Conservation (phyloP, 2,113 vertebrate genomes). For the Panthera leo region DNA sequence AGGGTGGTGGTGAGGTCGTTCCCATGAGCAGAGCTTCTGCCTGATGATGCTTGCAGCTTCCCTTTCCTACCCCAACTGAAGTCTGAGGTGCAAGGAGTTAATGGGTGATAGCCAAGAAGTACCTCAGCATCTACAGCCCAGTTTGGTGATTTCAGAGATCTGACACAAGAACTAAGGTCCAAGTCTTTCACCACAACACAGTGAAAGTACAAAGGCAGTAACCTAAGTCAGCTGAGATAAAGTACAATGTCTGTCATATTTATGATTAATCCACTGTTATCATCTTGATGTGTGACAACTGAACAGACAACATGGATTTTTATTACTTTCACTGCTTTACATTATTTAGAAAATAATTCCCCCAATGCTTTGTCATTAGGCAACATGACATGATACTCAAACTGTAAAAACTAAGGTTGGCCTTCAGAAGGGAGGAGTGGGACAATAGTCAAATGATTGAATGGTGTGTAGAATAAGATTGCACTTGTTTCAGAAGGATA, state of each 20-base stretch:
- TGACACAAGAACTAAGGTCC: not conserved
- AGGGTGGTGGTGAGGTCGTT: not conserved
- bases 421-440: not conserved
- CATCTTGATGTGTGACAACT: no score
- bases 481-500: conserved; percentile 13
- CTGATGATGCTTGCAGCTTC: not conserved
- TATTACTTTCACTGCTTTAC: no score
- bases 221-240: no score
- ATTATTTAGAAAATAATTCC: no score
- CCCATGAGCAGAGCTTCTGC: not conserved
- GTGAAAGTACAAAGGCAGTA: no score
- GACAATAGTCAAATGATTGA: not conserved
- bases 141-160: not conserved
- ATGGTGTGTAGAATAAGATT: not conserved
- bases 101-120: not conserved
- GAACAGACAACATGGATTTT: no score
- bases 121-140: not conserved
- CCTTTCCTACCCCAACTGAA: not conserved
- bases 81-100: not conserved
- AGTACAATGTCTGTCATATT: no score
- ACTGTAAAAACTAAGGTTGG: not conserved
- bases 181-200: no score
- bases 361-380: no score
- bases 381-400: not conserved
- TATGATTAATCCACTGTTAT: no score